A percentile compares a stretch with the other conserved stretches of the same genome.
Conservation (phyloP, 2,888 invertebrate genomes). For the Lepidonotus clava region DNA sequence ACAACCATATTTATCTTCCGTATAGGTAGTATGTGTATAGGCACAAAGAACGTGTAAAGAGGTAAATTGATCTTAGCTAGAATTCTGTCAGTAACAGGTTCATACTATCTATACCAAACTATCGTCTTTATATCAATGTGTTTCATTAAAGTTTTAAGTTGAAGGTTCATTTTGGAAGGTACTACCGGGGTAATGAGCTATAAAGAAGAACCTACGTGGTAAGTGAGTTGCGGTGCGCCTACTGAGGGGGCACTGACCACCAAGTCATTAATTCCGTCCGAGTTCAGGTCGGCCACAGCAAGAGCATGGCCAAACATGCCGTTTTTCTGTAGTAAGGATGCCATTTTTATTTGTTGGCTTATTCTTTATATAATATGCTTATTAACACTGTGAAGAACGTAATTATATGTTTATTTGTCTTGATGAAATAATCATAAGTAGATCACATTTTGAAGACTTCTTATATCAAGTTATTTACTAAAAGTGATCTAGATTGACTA, state of each 20-base stretch:
- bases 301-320: constrained; percentile 74
- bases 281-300: constrained; percentile 75
- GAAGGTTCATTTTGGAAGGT: background rate
- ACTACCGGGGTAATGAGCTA: background rate
- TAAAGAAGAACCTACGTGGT: constrained; percentile 57
- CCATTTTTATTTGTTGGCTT: no score
- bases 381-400: background rate
- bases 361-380: background rate
- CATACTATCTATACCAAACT: no score
- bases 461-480: no score
- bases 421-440: background rate
- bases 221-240: constrained; percentile 63
- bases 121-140: no score
- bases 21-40: background rate
- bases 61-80: background rate
- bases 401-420: background rate
- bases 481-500: background rate
- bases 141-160: background rate
- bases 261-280: constrained; percentile 76
- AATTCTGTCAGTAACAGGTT: background rate
- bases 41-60: no score
- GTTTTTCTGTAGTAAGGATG: constrained; percentile 69
- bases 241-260: constrained; percentile 74
- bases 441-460: no score
- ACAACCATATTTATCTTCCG: no score